Base-by-base conservation (phyloP, 1,140 invertebrate species). In the Drosophila varians region DNA sequence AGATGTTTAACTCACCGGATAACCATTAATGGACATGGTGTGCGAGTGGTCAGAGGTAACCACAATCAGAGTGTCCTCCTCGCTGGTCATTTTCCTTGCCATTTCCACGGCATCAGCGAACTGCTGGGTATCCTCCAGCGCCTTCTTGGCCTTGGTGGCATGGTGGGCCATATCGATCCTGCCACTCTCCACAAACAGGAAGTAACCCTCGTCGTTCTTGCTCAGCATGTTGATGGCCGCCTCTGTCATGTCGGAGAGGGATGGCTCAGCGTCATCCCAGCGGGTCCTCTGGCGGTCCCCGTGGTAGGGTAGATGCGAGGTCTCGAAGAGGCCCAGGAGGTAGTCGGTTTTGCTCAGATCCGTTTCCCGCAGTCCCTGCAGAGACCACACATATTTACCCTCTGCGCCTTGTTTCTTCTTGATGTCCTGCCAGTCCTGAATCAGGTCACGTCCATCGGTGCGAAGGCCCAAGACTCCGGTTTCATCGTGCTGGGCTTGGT, bases 131-230 rank as follows among this genome's bases (percentile, higher is more conserved):
- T 97, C 96, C 76, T 96, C 95, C 2, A 97, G 86, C 0, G 96
- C 96, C 69, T 95, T 93, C 65, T 93, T 94, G 3, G 95, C 95
- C 78, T 94, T 94, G 48, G 95, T 95, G 64, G 93, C 94, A 78
- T 97, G 96, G 90, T 97, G 96, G 1, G 95, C 96, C 82, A 96
- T 95, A 83, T 97, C 96, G 48, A 97, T 97, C 74, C 94, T 92
- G 1, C 95, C 96, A 65, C 96, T 96, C 94, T 98, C 97, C 6
- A 98, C 95, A 79, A 98, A 95, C 9, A 98, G 91, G 88, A 98
- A 97, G 90, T 95, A 98, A 12, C 97, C 97, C 56, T 95, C 93
- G n/a, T 94, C 92, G 91, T 96, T 96, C 73, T 95, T 95, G 25
- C 93, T 93, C 5, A 98, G 92, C 57, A 97, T 93, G 42, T 94